A percentile compares a stretch with the other conserved stretches of the same genome.
These are phyloP conservation scores for Microcebus ravelobensis DNA, from an alignment of 2,113 vertebrate species.

Conservation along the genomic window DNA sequence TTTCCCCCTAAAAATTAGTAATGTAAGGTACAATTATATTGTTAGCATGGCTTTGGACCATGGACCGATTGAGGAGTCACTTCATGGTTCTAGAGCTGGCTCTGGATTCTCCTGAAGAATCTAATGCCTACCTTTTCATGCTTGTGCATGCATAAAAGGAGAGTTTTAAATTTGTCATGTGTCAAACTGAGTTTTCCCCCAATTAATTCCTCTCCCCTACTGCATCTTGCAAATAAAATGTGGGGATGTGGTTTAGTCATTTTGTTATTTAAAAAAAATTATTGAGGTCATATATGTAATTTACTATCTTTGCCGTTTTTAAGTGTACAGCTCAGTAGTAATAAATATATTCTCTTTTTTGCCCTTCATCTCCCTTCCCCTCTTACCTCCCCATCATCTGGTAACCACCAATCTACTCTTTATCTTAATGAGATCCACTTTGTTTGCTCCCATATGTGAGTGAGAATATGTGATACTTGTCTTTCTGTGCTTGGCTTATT, in stretches of 20 bases:
- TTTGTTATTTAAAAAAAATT: not conserved
- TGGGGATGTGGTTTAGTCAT: not conserved
- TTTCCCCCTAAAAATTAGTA: not conserved
- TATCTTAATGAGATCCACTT: too few species aligned
- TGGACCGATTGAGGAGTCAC: not conserved
- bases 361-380: too few species aligned
- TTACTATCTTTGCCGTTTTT: too few species aligned
- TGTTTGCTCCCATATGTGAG: too few species aligned
- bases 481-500: too few species aligned
- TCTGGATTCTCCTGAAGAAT: not conserved
- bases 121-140: not conserved
- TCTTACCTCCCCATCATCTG: too few species aligned
- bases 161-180: conserved; percentile 17
- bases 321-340: too few species aligned
- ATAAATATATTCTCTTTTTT: too few species aligned
- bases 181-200: not conserved
- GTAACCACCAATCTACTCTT: too few species aligned
- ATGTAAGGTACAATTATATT: not conserved
- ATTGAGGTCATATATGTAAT: too few species aligned
- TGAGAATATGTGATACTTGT: too few species aligned
- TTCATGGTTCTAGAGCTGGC: not conserved
- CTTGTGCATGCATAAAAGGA: not conserved
- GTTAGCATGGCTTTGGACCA: not conserved
- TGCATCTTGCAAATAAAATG: conserved; percentile 24
- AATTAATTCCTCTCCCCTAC: not conserved